phyloP scores from a whole-genome alignment of 2,888 invertebrate species.

The Petrolisthes manimaculis region DNA sequence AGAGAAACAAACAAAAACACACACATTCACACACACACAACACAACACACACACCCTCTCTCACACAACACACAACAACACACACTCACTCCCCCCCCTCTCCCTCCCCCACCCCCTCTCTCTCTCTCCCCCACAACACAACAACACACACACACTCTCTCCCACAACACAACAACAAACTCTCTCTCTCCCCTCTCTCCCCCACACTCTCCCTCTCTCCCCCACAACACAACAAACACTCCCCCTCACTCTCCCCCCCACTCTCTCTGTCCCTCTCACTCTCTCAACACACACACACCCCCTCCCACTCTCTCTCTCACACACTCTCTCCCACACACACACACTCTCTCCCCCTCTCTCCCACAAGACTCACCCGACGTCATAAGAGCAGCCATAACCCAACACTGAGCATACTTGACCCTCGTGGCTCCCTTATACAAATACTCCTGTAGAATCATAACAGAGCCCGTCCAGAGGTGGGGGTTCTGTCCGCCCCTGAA shows the following conservation, averaged over 20 bases:
- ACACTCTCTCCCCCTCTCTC: too few species aligned
- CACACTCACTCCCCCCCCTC: too few species aligned
- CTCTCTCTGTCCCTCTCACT: neutral
- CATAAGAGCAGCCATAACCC: conserved; percentile 84
- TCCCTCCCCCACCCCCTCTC: too few species aligned
- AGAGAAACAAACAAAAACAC: too few species aligned
- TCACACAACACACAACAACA: too few species aligned
- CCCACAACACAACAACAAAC: too few species aligned
- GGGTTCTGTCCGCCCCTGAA: conserved; percentile 48
- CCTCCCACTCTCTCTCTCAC: neutral
- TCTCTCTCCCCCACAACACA: too few species aligned
- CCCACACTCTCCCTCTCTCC: too few species aligned
- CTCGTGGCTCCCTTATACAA: conserved; percentile 74
- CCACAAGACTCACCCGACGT: conserved; percentile 80
- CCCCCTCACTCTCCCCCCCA: too few species aligned
- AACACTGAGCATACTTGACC: conserved; percentile 83
- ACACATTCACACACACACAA: too few species aligned
- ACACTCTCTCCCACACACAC: neutral
- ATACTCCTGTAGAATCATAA: conserved; percentile 46
- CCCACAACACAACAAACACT: too few species aligned
- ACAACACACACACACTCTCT: neutral
- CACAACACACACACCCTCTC: neutral
- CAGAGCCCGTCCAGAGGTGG: conserved; percentile 51
- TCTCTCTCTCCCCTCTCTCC: neutral
- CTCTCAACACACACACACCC: neutral